Conservation (phyloP, 2,888 invertebrate genomes). For the Merodon equestris region DNA sequence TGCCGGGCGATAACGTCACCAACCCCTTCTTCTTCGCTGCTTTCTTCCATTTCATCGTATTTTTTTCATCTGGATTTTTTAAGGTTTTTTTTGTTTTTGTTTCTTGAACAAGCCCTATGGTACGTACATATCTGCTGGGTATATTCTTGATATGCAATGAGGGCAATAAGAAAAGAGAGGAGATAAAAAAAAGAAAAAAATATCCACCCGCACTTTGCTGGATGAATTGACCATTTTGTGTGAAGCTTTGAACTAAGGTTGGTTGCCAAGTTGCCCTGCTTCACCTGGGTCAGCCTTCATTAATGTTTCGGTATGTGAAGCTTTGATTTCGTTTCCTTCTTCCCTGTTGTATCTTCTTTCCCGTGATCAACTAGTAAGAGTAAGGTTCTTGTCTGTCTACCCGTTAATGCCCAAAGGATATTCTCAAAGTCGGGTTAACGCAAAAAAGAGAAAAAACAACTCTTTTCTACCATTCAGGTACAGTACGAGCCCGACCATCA, state of each 20-base stretch:
- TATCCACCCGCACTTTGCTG: slow-evolving; percentile 42
- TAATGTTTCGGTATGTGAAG: slow-evolving; percentile 24
- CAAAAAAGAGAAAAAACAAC: background rate
- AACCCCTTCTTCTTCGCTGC: background rate
- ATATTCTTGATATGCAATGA: slow-evolving; percentile 22
- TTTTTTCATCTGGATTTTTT: background rate
- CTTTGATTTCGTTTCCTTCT: slow-evolving; percentile 25
- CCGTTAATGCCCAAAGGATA: slow-evolving; percentile 40
- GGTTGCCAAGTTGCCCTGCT: slow-evolving; percentile 17
- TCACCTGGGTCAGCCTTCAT: slow-evolving; percentile 21
- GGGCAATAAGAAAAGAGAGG: slow-evolving; percentile 1
- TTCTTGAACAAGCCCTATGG: slow-evolving; percentile 1
- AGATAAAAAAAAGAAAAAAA: background rate
- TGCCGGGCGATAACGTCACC: slow-evolving; percentile 12
- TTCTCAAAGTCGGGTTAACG: slow-evolving; percentile 18
- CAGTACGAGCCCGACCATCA: slow-evolving; percentile 14
- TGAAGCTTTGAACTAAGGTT: background rate
- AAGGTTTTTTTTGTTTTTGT: slow-evolving; percentile 2
- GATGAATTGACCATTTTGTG: slow-evolving; percentile 36
- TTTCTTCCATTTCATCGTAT: background rate
- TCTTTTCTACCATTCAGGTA: background rate
- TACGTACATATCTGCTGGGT: background rate
- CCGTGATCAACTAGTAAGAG: slow-evolving; percentile 53
- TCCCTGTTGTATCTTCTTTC: slow-evolving; percentile 3
- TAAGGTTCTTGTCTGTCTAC: slow-evolving; percentile 53